Conservation (phyloP, 2,113 vertebrate genomes). For the Girardinichthys multiradiatus region DNA sequence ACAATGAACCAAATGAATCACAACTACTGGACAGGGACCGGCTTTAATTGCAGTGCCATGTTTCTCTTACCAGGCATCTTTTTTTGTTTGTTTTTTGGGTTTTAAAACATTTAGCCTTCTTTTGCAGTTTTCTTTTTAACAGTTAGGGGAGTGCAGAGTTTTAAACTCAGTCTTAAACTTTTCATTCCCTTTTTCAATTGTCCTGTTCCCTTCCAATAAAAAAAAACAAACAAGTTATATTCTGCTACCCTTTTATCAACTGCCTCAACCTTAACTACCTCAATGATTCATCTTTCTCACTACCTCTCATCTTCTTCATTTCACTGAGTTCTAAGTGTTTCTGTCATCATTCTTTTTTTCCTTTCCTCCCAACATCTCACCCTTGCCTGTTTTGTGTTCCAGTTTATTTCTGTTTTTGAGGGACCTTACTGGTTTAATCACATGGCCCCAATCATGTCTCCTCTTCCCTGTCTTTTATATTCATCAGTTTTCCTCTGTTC, state of each 20-base stretch:
- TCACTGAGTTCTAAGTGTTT: not conserved
- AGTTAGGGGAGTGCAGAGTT: not conserved
- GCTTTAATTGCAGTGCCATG: slow-evolving; percentile 48
- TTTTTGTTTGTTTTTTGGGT: slow-evolving; percentile 8
- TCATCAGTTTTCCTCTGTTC: not conserved
- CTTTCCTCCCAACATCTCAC: not conserved
- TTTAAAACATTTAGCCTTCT: not conserved
- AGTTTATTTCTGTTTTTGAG: slow-evolving; percentile 36
- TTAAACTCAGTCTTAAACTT: not conserved
- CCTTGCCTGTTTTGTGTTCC: slow-evolving; percentile 7
- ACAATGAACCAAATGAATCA: slow-evolving; percentile 31
- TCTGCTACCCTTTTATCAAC: not conserved
- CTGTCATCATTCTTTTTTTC: slow-evolving; percentile 21
- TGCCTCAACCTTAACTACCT: slow-evolving; percentile 4
- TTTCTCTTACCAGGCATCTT: slow-evolving; percentile 27
- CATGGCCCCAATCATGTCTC: slow-evolving; percentile 20
- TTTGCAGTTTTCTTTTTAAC: slow-evolving; percentile 24
- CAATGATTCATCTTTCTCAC: slow-evolving; percentile 6
- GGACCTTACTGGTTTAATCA: slow-evolving; percentile 44
- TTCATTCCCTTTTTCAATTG: not conserved
- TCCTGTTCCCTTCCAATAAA: slow-evolving; percentile 4
- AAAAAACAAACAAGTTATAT: not conserved
- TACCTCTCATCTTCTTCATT: not conserved
- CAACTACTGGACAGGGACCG: slow-evolving; percentile 9
- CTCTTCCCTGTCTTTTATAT: slow-evolving; percentile 13